Base-by-base conservation (phyloP, 2,888 invertebrate genomes). In the Luffia ferchaultella region DNA sequence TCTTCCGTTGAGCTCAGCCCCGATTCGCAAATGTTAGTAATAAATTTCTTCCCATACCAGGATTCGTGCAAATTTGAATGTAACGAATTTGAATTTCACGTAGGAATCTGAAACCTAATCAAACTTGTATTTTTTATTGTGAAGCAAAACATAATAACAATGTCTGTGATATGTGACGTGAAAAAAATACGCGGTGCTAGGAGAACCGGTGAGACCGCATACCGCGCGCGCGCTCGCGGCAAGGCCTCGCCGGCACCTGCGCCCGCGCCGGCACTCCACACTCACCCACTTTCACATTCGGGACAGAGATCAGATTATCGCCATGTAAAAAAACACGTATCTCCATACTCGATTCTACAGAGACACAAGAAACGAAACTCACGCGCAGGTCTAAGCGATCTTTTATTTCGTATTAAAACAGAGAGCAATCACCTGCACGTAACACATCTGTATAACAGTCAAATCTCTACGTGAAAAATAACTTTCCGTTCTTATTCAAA, bases 191-290 rank as follows among this genome's bases (percentile, higher is more conserved):
- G 74, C 75, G 73, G 66, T 73, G 78, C 77, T 78, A 79, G 78
- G 73, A 74, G 73, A 83, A 83, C 83, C 83, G 83, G 83, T 82
- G 79, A 63, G 75, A 82, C 82, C 76, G 73, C 83, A 83, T 83
- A 72, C 80, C 78, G 65, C 62, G 69, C 74, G 73, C 68, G 73
- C 73, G 76, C 76, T 76, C 66, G 68, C 73, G 76, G 78, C 77
- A 76, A 76, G 76, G 77, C 76, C 75, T 70, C 65, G 67, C 58
- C 61, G 61, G 63, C 73, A 69, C 70, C 70, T 68, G 70, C 69
- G 64, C 61, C 45, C 55, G 47, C 54, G 50, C 50, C 46, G 50
- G 49, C 50, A 45, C 52, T 57, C 58, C 55, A 62, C 67, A 66
- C 64, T 64, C 64, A 68, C 70, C 69, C 67, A 70, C 70, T 72